A percentile compares a stretch with the other conserved stretches of the same genome.
Conservation (phyloP, 2,113 vertebrate genomes). For the Gallinago jamesoni region DNA sequence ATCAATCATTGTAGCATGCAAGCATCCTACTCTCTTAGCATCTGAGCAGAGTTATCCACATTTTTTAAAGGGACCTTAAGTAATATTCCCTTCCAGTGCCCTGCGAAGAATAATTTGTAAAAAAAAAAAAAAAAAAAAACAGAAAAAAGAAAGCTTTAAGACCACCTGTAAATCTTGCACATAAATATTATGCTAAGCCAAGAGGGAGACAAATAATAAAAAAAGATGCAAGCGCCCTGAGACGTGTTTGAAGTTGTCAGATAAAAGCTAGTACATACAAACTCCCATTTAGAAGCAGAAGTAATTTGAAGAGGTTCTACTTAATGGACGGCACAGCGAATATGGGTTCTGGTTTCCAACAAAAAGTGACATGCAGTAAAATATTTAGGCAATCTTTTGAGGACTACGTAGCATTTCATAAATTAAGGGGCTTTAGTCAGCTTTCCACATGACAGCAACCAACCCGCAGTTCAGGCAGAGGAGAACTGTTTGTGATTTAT, state of each 20-base stretch:
- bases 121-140: background rate
- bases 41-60: background rate
- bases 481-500: conserved; percentile 43
- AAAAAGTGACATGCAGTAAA: conserved; percentile 55
- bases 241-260: background rate
- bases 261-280: background rate
- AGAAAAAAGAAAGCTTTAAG: background rate
- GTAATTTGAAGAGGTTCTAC: conserved; percentile 21
- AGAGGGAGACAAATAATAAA: background rate
- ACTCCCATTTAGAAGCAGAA: conserved; percentile 15
- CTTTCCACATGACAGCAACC: conserved; percentile 11
- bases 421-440: conserved; percentile 46
- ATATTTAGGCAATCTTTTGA: conserved; percentile 55
- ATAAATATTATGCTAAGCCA: background rate
- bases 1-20: background rate
- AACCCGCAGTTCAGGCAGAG: background rate
- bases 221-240: background rate
- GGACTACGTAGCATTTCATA: conserved; percentile 18
- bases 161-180: background rate
- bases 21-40: background rate
- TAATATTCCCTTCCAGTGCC: background rate
- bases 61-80: background rate
- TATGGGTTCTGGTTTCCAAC: conserved; percentile 45
- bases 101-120: background rate
- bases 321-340: background rate